A percentile compares a stretch with the other conserved stretches of the same genome.
Conservation (phyloP, 1,140 invertebrate species). For the Micrasema minimum region DNA sequence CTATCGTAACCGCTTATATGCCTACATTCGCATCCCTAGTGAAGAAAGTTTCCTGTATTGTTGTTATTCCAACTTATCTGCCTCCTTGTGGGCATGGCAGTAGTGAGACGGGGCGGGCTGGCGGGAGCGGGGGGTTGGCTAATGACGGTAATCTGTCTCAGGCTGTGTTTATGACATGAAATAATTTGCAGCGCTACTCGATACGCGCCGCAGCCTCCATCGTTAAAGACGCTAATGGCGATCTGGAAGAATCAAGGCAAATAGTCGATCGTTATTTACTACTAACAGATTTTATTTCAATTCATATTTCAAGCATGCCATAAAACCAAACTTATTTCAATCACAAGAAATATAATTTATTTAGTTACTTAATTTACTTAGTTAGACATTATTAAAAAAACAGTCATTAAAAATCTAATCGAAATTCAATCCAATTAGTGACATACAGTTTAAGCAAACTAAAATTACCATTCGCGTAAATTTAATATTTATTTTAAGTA, state of each 20-base stretch:
- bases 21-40: slow-evolving; percentile 14
- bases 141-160: slow-evolving; percentile 51
- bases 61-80: slow-evolving; percentile 44
- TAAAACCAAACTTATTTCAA: too few species aligned
- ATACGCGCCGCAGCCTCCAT: slow-evolving; percentile 43
- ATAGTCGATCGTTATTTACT: slow-evolving; percentile 9
- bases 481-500: too few species aligned
- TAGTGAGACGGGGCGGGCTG: slow-evolving; percentile 17
- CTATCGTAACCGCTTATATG: neutral
- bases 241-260: slow-evolving; percentile 25
- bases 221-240: slow-evolving; percentile 39
- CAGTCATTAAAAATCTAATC: too few species aligned
- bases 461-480: too few species aligned
- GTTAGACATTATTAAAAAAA: too few species aligned
- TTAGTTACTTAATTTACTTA: too few species aligned
- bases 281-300: neutral
- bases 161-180: slow-evolving; percentile 50
- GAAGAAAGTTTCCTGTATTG: slow-evolving; percentile 23
- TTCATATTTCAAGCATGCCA: too few species aligned
- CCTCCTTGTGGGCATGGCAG: slow-evolving; percentile 26
- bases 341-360: too few species aligned
- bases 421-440: too few species aligned
- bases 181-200: slow-evolving; percentile 48
- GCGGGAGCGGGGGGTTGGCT: slow-evolving; percentile 28
- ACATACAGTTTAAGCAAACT: too few species aligned